These are phyloP conservation scores for Carollia perspicillata DNA, from an alignment of 2,113 vertebrate species.

Conservation along the genomic window DNA sequence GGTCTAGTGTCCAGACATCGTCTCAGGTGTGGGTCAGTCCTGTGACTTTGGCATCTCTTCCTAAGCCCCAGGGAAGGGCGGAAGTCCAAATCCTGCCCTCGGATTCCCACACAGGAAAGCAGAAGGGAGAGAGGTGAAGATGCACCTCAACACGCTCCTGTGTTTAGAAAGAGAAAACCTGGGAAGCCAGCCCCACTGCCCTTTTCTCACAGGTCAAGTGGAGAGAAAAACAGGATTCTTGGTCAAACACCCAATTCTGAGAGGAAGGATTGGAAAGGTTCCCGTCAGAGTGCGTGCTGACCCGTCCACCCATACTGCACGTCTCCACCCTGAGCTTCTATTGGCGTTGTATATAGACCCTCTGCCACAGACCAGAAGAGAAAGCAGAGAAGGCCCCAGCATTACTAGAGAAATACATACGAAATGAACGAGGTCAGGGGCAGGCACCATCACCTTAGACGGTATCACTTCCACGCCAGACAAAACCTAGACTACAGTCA, in stretches of 20 bases:
- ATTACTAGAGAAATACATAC: neutral
- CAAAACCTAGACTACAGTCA: neutral
- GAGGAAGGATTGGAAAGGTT: too few species aligned
- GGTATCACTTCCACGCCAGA: neutral
- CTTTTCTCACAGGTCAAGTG: neutral
- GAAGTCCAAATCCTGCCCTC: neutral
- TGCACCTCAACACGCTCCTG: neutral
- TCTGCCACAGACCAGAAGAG: neutral
- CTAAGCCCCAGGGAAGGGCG: neutral
- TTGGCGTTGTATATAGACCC: neutral
- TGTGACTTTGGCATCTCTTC: neutral
- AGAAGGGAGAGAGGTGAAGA: neutral
- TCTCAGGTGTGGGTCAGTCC: neutral
- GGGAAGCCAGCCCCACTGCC: neutral
- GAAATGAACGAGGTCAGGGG: neutral
- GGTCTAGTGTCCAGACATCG: neutral
- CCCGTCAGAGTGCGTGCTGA: neutral
- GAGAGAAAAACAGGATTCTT: neutral
- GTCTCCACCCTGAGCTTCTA: neutral
- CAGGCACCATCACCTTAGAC: neutral
- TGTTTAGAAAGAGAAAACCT: neutral
- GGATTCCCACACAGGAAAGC: neutral
- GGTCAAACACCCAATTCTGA: neutral
- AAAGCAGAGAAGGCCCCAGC: neutral
- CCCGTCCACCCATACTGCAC: neutral